Conservation (phyloP, 2,797 vertebrate genomes). For the Dendrocincla tyrannina region DNA sequence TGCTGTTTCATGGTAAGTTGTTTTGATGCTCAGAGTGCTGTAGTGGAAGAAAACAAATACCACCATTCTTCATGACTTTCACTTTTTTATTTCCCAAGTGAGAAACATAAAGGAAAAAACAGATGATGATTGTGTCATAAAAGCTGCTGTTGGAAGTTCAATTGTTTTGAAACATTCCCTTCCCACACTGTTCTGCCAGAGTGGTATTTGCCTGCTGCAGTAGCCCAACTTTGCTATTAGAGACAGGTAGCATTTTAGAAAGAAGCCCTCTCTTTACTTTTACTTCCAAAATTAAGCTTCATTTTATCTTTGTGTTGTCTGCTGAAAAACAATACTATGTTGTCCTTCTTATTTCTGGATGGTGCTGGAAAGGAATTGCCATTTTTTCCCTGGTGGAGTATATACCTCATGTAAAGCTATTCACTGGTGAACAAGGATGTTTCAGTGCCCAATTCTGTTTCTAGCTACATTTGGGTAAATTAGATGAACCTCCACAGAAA, state of each 20-base stretch:
- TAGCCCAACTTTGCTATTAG: neutral
- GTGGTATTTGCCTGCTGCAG: neutral
- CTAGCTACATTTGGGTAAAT: neutral
- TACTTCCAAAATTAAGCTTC: neutral
- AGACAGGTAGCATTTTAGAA: neutral
- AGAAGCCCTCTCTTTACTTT: neutral
- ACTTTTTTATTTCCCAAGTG: slow-evolving; percentile 31
- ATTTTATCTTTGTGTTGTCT: neutral
- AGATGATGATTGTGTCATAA: neutral
- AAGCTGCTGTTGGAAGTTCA: neutral
- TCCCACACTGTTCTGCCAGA: neutral
- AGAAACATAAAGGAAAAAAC: slow-evolving; percentile 19
- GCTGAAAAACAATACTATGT: neutral
- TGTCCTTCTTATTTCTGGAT: neutral
- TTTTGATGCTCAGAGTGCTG: slow-evolving; percentile 22
- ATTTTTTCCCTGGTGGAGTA: neutral
- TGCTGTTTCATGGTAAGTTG: slow-evolving; percentile 29
- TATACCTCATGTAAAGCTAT: neutral
- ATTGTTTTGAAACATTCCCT: neutral
- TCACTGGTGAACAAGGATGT: neutral
- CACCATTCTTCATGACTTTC: slow-evolving; percentile 22
- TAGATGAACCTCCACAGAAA: neutral
- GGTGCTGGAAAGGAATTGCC: neutral
- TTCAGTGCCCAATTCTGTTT: neutral
- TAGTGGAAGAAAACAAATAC: slow-evolving; percentile 30